A percentile compares a stretch with the other conserved stretches of the same genome.
These are phyloP conservation scores for Mimachlamys varia DNA, from an alignment of 2,888 invertebrate species.

Conservation along the genomic window DNA sequence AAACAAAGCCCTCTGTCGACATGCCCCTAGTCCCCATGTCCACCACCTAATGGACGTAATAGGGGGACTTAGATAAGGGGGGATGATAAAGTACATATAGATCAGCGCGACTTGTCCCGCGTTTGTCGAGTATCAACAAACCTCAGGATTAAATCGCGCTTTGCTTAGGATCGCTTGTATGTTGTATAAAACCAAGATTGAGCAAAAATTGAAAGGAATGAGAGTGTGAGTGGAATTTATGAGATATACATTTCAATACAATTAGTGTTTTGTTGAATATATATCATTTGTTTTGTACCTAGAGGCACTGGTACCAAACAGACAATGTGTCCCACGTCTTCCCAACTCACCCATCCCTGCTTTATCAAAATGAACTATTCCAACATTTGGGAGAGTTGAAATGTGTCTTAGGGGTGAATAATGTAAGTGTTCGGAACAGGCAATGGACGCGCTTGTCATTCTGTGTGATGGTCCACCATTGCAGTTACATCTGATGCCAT, in stretches of 20 bases:
- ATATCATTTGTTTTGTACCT: neutral
- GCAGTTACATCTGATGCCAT: too few species aligned
- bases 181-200: neutral
- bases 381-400: too few species aligned
- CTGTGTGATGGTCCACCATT: too few species aligned
- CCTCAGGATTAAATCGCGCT: neutral
- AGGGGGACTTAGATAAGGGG: neutral
- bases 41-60: slow-evolving; percentile 1
- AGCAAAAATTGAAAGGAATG: slow-evolving; percentile 21
- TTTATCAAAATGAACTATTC: too few species aligned
- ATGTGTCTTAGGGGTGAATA: too few species aligned
- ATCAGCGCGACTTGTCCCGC: neutral
- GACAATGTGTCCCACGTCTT: neutral
- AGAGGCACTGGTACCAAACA: neutral
- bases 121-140: neutral
- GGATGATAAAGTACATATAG: neutral
- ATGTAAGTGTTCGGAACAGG: too few species aligned
- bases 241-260: neutral
- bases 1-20: slow-evolving; percentile 29
- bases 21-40: neutral
- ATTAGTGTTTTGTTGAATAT: neutral
- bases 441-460: too few species aligned
- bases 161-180: slow-evolving; percentile 27
- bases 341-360: too few species aligned
- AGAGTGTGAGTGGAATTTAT: neutral